phyloP scores from a whole-genome alignment of 2,888 invertebrate genomes.

The Epistrophella euchroma region DNA sequence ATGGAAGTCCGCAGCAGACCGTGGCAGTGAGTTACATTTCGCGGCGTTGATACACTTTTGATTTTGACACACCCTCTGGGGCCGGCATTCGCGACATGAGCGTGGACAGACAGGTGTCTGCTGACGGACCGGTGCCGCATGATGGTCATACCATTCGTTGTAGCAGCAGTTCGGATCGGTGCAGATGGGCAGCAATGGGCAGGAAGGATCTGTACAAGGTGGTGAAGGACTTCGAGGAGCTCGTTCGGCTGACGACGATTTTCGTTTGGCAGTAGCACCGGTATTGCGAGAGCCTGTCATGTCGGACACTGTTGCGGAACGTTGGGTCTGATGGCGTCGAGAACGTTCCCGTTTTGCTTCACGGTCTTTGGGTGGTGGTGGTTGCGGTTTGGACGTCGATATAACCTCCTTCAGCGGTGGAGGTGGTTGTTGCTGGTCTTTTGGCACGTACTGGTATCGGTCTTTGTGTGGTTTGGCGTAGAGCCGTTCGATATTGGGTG shows the following conservation, averaged over 20 bases:
- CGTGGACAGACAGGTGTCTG: slow-evolving; percentile 80
- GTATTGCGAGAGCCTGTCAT: slow-evolving; percentile 81
- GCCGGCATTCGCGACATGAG: slow-evolving; percentile 82
- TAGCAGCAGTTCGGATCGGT: slow-evolving; percentile 83
- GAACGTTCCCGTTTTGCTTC: slow-evolving; percentile 82
- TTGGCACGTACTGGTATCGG: slow-evolving; percentile 83
- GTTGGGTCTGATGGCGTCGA: slow-evolving; percentile 83
- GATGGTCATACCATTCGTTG: slow-evolving; percentile 81
- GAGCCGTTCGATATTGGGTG: slow-evolving; percentile 80
- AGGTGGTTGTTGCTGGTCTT: slow-evolving; percentile 78
- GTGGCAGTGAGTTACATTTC: slow-evolving; percentile 84
- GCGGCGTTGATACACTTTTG: slow-evolving; percentile 83
- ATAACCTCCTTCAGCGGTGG: slow-evolving; percentile 76
- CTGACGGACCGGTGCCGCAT: slow-evolving; percentile 80
- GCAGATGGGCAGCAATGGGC: slow-evolving; percentile 83
- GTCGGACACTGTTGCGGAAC: slow-evolving; percentile 83
- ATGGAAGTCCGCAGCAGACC: slow-evolving; percentile 83
- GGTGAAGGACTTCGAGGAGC: slow-evolving; percentile 82
- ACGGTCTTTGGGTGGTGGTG: slow-evolving; percentile 64
- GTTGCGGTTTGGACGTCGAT: slow-evolving; percentile 57
- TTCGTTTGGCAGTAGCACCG: slow-evolving; percentile 79
- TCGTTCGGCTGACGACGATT: slow-evolving; percentile 83
- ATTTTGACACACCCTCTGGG: slow-evolving; percentile 82
- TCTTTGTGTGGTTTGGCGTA: slow-evolving; percentile 83
- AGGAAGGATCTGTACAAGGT: slow-evolving; percentile 83